These are phyloP conservation scores for Meiosimyza platycephala DNA, from an alignment of 2,888 invertebrate species.

Conservation along the genomic window DNA sequence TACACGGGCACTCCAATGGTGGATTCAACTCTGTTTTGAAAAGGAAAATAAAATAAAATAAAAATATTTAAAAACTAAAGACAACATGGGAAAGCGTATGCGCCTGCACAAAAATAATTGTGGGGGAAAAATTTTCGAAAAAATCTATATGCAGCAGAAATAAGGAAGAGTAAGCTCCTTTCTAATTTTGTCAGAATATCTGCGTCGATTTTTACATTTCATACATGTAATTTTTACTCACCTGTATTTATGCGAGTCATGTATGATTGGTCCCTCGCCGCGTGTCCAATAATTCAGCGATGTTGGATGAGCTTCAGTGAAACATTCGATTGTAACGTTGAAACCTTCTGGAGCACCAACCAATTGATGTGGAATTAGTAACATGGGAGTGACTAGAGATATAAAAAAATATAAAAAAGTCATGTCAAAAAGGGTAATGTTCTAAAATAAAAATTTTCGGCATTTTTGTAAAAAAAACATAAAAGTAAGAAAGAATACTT, in stretches of 20 bases:
- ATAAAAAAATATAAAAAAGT: not conserved
- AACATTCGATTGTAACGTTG: slow-evolving; percentile 88
- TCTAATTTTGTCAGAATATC: not conserved
- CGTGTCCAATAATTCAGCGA: slow-evolving; percentile 92
- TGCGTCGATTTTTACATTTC: not conserved
- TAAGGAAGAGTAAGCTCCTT: too few relatives aligned
- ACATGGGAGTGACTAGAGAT: slow-evolving; percentile 85
- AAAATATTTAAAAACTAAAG: not conserved
- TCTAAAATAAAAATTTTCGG: not conserved
- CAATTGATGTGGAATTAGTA: slow-evolving; percentile 90
- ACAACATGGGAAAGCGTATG: too few relatives aligned
- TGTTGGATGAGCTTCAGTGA: slow-evolving; percentile 92
- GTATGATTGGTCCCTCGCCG: slow-evolving; percentile 89
- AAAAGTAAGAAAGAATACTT: too few relatives aligned
- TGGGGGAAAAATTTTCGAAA: too few relatives aligned
- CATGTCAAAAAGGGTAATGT: slow-evolving; percentile 42
- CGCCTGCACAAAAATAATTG: too few relatives aligned
- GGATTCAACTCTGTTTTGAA: slow-evolving; percentile 70
- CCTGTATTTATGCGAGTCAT: slow-evolving; percentile 84
- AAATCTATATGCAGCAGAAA: too few relatives aligned
- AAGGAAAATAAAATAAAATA: not conserved
- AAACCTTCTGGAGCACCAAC: slow-evolving; percentile 87
- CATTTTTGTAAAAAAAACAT: not conserved
- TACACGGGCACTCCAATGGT: slow-evolving; percentile 78
- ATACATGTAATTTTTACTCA: slow-evolving; percentile 59